Base-by-base conservation (phyloP, 2,113 vertebrate genomes). In the Lucifuga dentata region DNA sequence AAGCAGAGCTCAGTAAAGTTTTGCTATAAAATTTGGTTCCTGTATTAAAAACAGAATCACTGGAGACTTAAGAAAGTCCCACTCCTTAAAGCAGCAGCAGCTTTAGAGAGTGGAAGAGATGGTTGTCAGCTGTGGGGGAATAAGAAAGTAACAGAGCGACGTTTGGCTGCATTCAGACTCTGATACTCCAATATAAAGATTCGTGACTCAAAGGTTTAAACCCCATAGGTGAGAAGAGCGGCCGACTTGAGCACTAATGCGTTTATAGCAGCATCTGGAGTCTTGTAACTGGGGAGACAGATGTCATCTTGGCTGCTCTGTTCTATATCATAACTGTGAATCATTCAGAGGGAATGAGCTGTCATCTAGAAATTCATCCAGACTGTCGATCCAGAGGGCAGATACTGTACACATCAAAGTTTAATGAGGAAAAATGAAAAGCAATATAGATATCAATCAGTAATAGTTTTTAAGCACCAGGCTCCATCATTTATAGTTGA, bases 1-100 rank as follows among this genome's bases (percentile, higher is more conserved):
- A n/a, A 55, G 61, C 73, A 50, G 38, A 78, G 38, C 32, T 57
- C 63, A 21, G 16, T 1, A 12, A 19, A 38, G 36, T 57, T 73
- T 36, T 35, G 8, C 49, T 26, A 55, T 73, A 73, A 85, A 76
- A 49, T 56, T 16, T 11, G 10, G 64, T 74, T 81, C 56, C 63
- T 78, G 67, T 66, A 61, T 58, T 59, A 29, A 69, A 68, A 55
- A 11, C 1, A 5, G 41, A 75, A 52, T 61, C 66, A 23, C 50
- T 48, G 33, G 52, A 56, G 66, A 13, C n/a, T 63, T 67, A 16
- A 76, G 46, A 39, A 76, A 74, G 40, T 72, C 65, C 57, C 49
- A 63, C 21, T 13, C 46, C 29, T 68, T 5, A 9, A 58, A 73
- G 67, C 46, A 59, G 60, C 55, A 70, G 58, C 45, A 53, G 26